Percentiles rank a stretch among this genome's conserved stretches.
These are phyloP conservation scores for Cossypha polioptera DNA, from an alignment of 2,797 vertebrate species.

Conservation along the genomic window DNA sequence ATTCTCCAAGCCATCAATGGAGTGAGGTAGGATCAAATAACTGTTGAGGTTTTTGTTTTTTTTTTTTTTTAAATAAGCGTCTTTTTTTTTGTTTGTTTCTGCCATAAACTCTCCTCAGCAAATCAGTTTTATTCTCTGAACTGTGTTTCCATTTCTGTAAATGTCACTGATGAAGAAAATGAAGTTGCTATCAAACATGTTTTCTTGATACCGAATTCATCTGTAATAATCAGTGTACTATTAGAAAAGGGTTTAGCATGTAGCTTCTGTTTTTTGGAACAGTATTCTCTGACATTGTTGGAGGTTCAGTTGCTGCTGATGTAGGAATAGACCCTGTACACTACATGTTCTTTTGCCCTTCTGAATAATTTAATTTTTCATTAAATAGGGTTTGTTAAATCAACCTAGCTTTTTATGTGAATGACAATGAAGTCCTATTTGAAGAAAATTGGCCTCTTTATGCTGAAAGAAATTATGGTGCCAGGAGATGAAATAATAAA, in stretches of 20 bases:
- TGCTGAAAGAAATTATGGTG: neutral
- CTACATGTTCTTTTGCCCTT: neutral
- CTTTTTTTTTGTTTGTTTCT: neutral
- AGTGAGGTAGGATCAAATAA: neutral
- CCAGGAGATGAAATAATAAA: neutral
- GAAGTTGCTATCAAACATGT: neutral
- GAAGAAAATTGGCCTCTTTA: slow-evolving; percentile 7
- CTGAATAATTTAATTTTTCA: slow-evolving; percentile 56
- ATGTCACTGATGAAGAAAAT: neutral
- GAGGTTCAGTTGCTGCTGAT: neutral
- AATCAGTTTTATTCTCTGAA: neutral
- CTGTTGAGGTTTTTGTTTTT: neutral
- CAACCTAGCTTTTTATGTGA: slow-evolving; percentile 12
- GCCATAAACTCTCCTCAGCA: rapidly evolving
- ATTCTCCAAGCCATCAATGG: neutral
- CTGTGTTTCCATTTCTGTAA: neutral
- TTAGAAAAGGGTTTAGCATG: neutral
- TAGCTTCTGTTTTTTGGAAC: neutral
- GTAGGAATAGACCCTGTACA: neutral
- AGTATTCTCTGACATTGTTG: neutral
- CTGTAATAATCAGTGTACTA: neutral
- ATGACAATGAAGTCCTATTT: neutral
- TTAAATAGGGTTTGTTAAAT: slow-evolving; percentile 41
- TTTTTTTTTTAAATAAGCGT: neutral
- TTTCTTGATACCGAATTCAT: neutral